Evolutionary conservation across 1,140 invertebrate species (phyloP).

Genomic region (Drosophila nebulosa): DNA sequence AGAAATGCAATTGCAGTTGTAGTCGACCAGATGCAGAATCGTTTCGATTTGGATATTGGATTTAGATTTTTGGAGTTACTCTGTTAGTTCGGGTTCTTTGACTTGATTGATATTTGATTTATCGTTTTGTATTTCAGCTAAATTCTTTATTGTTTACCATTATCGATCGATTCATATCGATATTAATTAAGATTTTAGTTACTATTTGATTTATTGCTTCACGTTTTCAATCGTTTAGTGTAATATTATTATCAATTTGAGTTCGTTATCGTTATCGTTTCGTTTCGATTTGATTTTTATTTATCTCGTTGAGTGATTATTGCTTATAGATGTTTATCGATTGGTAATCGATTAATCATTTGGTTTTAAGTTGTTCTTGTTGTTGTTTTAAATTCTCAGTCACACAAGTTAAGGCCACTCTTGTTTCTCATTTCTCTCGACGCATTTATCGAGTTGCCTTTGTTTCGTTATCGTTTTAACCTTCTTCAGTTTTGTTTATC

Average conservation of each 20-base stretch:
- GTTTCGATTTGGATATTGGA: neutral
- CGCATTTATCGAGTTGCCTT: conserved; percentile 53
- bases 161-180: neutral
- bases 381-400: conserved; percentile 57
- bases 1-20: neutral
- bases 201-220: conserved; percentile 7
- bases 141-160: neutral
- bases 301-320: conserved; percentile 34
- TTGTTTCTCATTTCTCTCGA: neutral
- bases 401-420: conserved; percentile 73
- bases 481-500: conserved; percentile 26
- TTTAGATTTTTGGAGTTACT: neutral
- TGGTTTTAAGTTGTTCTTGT: neutral
- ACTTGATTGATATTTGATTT: neutral
- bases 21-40: neutral
- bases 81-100: neutral
- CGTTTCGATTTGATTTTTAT: conserved; percentile 14
- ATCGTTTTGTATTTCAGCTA: neutral
- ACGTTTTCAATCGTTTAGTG: neutral
- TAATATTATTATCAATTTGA: neutral
- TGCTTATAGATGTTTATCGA: conserved; percentile 33
- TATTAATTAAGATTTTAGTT: neutral
- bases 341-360: conserved; percentile 31
- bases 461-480: conserved; percentile 29
- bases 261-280: conserved; percentile 15